Percentiles rank a stretch among this genome's conserved stretches.
These are phyloP conservation scores for Cheirogaleus medius DNA, from an alignment of 2,113 vertebrate species.

Conservation along the genomic window DNA sequence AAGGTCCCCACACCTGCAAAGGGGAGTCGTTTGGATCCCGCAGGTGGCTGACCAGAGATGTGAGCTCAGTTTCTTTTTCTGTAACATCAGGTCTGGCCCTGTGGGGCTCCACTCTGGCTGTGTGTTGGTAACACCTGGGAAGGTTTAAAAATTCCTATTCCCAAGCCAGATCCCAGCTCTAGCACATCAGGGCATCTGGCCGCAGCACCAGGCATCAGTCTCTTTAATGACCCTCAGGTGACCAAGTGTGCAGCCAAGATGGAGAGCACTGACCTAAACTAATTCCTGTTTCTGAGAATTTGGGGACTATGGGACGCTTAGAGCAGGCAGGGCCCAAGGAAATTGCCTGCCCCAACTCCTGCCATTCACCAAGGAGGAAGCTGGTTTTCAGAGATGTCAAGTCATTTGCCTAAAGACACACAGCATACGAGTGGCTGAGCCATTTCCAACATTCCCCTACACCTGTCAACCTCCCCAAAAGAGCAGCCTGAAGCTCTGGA, in stretches of 20 bases:
- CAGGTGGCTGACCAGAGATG: not conserved
- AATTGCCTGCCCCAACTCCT: too few relatives aligned
- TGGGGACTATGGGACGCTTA: not conserved
- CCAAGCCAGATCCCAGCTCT: too few relatives aligned
- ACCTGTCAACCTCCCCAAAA: too few relatives aligned
- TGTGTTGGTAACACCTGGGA: not conserved
- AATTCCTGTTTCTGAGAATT: not conserved
- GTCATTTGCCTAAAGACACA: not conserved
- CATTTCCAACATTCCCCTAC: too few relatives aligned
- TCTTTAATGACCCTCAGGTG: not conserved
- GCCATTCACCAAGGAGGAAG: not conserved
- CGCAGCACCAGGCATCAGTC: not conserved
- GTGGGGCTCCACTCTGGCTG: not conserved
- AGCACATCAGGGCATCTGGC: not conserved
- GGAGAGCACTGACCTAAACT: not conserved
- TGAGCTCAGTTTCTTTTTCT: not conserved
- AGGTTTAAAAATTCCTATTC: not conserved
- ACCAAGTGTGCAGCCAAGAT: not conserved
- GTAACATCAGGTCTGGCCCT: fast-evolving
- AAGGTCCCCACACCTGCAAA: not conserved
- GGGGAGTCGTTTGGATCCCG: fast-evolving
- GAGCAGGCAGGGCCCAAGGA: not conserved
- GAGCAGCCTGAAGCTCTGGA: not conserved
- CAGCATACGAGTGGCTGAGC: not conserved
- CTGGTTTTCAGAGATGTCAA: not conserved